A percentile compares a stretch with the other conserved stretches of the same genome.
These are phyloP conservation scores for Sylvilagus floridanus DNA, from an alignment of 2,797 vertebrate species.

Conservation along the genomic window DNA sequence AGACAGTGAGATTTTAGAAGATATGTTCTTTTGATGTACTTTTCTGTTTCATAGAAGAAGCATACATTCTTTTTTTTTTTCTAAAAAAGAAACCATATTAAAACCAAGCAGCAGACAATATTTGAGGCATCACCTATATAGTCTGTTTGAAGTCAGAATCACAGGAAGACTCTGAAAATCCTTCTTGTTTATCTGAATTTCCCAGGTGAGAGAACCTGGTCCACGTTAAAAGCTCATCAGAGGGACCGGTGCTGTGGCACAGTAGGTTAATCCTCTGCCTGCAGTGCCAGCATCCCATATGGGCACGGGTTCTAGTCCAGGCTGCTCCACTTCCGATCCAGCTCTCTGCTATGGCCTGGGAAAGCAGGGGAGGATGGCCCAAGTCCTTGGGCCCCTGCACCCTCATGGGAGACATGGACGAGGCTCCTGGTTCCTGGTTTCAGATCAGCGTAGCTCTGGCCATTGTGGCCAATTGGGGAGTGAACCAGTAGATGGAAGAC, in stretches of 20 bases:
- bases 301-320: too few species aligned
- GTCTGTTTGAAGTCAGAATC: neutral
- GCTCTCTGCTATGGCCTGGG: too few species aligned
- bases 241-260: neutral
- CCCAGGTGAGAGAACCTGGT: neutral
- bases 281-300: too few species aligned
- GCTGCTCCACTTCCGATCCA: too few species aligned
- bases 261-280: too few species aligned
- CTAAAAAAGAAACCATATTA: constrained; percentile 11
- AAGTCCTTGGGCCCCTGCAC: too few species aligned
- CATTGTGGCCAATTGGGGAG: too few species aligned
- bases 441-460: too few species aligned
- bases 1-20: neutral
- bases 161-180: neutral
- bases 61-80: neutral
- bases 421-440: too few species aligned
- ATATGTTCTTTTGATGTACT: neutral
- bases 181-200: neutral
- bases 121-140: neutral
- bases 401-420: too few species aligned
- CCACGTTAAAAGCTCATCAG: neutral
- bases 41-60: neutral
- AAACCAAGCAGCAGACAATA: constrained; percentile 23
- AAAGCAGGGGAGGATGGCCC: too few species aligned
- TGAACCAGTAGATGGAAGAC: too few species aligned